Conservation (phyloP, 2,888 invertebrate species). For the Andrena bicolor region DNA sequence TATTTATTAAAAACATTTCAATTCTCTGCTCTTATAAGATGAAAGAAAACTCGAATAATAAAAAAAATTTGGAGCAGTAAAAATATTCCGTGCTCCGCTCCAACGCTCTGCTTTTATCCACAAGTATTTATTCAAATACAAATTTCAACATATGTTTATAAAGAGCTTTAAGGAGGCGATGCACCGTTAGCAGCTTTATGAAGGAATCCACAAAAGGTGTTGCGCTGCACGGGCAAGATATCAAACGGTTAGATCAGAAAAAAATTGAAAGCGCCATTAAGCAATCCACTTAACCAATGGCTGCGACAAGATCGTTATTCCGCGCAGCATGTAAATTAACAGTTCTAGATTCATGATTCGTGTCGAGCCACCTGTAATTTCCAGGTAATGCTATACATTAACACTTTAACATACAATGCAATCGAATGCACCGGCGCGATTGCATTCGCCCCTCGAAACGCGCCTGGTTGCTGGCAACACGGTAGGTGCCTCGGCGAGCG, state of each 20-base stretch:
- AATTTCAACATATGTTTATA: no score
- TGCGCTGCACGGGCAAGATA: neutral
- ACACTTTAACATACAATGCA: slow-evolving; percentile 49
- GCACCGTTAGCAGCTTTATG: neutral
- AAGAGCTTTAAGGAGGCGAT: neutral
- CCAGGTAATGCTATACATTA: slow-evolving; percentile 44
- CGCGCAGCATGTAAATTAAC: slow-evolving; percentile 38
- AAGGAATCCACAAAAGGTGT: neutral
- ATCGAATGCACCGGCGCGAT: slow-evolving; percentile 17
- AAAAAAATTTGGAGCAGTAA: no score
- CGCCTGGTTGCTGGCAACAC: slow-evolving; percentile 32
- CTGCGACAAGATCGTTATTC: slow-evolving; percentile 35
- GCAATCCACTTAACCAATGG: slow-evolving; percentile 34
- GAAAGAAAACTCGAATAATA: no score
- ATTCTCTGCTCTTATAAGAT: no score
- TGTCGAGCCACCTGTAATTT: slow-evolving; percentile 39
- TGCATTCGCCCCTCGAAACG: slow-evolving; percentile 5
- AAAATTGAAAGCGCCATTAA: slow-evolving; percentile 29
- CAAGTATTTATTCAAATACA: no score
- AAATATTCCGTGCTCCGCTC: no score
- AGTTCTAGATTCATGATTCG: slow-evolving; percentile 51
- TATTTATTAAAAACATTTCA: no score
- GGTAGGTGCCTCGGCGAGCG: slow-evolving; percentile 9
- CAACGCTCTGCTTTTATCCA: no score
- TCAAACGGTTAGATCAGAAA: slow-evolving; percentile 14